Evolutionary conservation across 2,113 vertebrate species (phyloP).

Genomic region (Cygnus atratus): DNA sequence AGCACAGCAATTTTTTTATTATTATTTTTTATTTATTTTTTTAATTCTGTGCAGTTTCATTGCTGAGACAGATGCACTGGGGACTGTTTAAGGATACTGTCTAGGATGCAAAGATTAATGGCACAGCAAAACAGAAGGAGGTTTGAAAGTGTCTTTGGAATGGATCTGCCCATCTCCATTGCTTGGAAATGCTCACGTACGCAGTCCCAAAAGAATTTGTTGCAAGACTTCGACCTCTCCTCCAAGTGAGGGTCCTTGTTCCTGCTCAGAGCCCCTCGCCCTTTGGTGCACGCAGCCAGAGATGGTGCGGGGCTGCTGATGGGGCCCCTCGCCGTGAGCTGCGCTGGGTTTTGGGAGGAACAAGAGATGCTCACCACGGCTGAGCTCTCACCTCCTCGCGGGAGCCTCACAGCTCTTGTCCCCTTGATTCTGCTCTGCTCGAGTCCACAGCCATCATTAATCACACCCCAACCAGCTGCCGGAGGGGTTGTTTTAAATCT

Average conservation of each 20-base stretch:
- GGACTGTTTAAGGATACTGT: accelerated
- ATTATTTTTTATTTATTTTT: too few relatives aligned
- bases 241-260: not conserved
- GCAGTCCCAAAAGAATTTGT: not conserved
- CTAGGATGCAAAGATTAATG: not conserved
- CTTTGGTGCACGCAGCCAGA: not conserved
- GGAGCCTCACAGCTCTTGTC: not conserved
- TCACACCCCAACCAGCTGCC: conserved; percentile 16
- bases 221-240: not conserved
- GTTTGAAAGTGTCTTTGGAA: not conserved
- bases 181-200: not conserved
- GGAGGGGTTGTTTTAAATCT: not conserved
- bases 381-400: not conserved
- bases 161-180: not conserved
- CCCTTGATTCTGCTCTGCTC: not conserved
- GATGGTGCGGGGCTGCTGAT: accelerated
- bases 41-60: not conserved
- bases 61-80: not conserved
- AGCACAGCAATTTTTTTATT: not conserved
- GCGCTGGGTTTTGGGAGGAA: not conserved
- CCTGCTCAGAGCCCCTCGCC: not conserved
- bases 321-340: accelerated
- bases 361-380: not conserved
- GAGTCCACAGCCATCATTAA: not conserved
- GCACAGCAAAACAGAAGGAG: not conserved